Evolutionary conservation across 2,113 vertebrate genomes (phyloP).

Genomic region (Danio rerio): GRCz12tu NC_133186.1:38836501-38837000

Average conservation of each 20-base stretch:
- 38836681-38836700: constrained; percentile 70
- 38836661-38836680: constrained; percentile 73
- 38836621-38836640: constrained; percentile 76
- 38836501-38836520: neutral
- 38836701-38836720: constrained; percentile 74
- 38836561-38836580: constrained; percentile 47
- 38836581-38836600: constrained; percentile 72
- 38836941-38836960: no score
- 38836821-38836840: no score
- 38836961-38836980: no score
- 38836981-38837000: no score
- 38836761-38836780: no score
- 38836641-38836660: constrained; percentile 71
- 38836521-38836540: neutral
- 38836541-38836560: neutral
- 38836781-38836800: no score
- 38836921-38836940: no score
- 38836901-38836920: no score
- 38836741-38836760: neutral
- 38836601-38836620: constrained; percentile 66
- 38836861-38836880: no score
- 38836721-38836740: constrained; percentile 78
- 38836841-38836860: no score
- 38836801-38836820: no score
- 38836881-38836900: no score